phyloP scores from a whole-genome alignment of 2,797 vertebrate genomes.

The Lacerta agilis region DNA sequence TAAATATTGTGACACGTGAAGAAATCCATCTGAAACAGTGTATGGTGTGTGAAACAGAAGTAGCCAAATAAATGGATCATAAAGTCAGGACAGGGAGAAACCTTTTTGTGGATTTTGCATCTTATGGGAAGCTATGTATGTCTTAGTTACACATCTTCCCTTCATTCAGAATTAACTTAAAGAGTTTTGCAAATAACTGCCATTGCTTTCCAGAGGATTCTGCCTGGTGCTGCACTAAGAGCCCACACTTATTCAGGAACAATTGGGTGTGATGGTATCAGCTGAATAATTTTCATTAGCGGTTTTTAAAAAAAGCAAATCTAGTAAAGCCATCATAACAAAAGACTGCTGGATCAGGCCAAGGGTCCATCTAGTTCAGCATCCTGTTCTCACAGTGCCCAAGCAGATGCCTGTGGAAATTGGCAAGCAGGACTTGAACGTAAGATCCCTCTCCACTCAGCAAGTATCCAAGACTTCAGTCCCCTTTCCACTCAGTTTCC shows the following conservation, averaged over 20 bases:
- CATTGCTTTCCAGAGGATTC: neutral
- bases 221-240: neutral
- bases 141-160: neutral
- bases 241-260: neutral
- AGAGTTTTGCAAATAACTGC: neutral
- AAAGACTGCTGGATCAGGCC: neutral
- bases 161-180: neutral
- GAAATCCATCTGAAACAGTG: neutral
- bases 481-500: neutral
- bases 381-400: too few species aligned
- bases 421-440: too few species aligned
- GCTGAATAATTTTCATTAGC: neutral
- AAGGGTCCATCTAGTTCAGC: too few species aligned
- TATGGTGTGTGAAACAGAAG: neutral
- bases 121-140: neutral
- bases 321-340: neutral
- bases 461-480: neutral
- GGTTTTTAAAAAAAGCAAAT: too few species aligned
- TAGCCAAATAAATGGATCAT: neutral
- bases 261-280: neutral
- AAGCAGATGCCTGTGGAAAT: too few species aligned
- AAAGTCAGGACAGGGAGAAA: neutral
- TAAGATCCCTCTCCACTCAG: neutral
- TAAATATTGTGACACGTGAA: neutral
- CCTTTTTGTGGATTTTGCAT: neutral